A percentile compares a stretch with the other conserved stretches of the same genome.
Conservation (phyloP, 2,888 invertebrate genomes). For the Morinoia aosen region DNA sequence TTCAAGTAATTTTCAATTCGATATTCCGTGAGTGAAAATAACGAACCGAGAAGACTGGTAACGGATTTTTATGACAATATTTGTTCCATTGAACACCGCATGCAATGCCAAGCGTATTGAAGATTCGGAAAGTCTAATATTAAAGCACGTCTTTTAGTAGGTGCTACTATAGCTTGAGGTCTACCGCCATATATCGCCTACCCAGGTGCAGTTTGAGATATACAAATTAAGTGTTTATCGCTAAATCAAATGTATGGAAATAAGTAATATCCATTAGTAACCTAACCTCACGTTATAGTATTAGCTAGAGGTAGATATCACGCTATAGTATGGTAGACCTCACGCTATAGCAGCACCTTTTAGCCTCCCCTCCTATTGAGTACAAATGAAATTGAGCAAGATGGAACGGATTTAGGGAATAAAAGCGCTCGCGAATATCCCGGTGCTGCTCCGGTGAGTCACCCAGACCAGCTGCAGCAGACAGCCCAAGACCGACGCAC, state of each 20-base stretch:
- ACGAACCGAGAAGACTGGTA: not conserved
- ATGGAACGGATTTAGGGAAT: not conserved
- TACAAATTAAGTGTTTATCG: too few species aligned
- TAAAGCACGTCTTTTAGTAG: not conserved
- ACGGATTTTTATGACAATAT: not conserved
- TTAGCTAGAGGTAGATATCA: too few species aligned
- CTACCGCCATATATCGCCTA: too few species aligned
- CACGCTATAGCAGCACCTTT: not conserved
- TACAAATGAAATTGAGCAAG: not conserved
- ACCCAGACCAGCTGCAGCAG: slow-evolving; percentile 8
- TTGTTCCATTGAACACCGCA: not conserved
- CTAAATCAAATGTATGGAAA: too few species aligned
- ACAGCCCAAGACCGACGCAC: slow-evolving; percentile 8
- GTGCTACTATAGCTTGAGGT: too few species aligned
- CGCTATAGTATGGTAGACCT: too few species aligned
- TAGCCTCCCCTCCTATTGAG: not conserved
- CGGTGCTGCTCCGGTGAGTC: slow-evolving; percentile 5
- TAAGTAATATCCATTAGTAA: too few species aligned
- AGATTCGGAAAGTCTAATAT: not conserved
- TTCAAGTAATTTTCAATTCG: not conserved
- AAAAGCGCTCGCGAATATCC: not conserved
- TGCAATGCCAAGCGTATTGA: not conserved
- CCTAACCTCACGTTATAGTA: too few species aligned
- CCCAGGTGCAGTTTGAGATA: too few species aligned
- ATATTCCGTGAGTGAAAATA: not conserved